Evolutionary conservation across 2,888 invertebrate genomes (phyloP), one percentile per base, ranked within the genome.

Genomic region (Neoaliturus tenellus): DNA sequence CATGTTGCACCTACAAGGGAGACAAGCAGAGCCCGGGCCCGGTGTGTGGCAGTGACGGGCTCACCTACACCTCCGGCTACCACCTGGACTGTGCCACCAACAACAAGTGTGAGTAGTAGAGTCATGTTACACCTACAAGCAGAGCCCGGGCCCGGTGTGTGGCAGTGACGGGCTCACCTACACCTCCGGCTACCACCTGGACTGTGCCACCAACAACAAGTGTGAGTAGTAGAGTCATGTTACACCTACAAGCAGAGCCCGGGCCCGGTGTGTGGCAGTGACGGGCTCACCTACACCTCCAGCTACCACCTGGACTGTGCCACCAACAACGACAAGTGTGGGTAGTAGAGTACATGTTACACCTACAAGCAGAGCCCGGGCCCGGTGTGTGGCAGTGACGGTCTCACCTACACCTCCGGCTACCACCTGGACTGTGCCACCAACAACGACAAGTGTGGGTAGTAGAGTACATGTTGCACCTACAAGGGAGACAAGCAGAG

Each of bases 111-210:
- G 83, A 85, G 55, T 83, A 39, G 39, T 39, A 39, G 39, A 39
- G 39, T 39, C 6, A n/a, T n/a, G n/a, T n/a, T n/a, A n/a, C n/a
- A n/a, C n/a, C n/a, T n/a, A n/a, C n/a, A n/a, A n/a, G n/a, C n/a
- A 41, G 44, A 14, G 62, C 20, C 35, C 33, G 20, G 14, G 20
- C 12, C 35, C 31, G 14, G 83, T 85, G 4, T 85, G 85, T 55
- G 85, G 80, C 14, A 25, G 67, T 48, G 85, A 85, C 67, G 85
- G 85, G 0, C 71, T 82, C 14, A 84, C 85, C n/a, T 85, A 85
- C 67, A 80, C 67, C 31, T 85, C 85, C 14, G 69, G 17, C 14
- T 51, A 84, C 51, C 85, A 85, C 20, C 71, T 85, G 6, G 28
- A 67, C n/a, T 85, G 85, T 51, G 82, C 82, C 31, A 58, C 67